Percentiles rank a stretch among this genome's conserved stretches.
phyloP scores from a whole-genome alignment of 2,888 invertebrate species.

The Temnothorax rugatulus region DNA sequence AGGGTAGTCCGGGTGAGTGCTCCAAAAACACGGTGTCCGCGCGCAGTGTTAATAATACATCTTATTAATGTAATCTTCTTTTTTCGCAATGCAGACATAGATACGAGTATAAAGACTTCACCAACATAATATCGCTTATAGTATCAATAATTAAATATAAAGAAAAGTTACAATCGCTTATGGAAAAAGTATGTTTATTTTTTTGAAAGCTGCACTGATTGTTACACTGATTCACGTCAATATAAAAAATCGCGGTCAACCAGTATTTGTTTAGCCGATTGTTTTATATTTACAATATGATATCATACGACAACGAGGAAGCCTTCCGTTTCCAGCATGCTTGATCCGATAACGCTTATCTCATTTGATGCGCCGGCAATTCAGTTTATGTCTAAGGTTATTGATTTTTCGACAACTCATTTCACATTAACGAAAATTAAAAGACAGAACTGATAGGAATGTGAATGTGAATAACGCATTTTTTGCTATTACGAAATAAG shows the following conservation, averaged over 20 bases:
- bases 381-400: neutral
- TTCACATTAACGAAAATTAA: neutral
- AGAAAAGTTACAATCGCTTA: neutral
- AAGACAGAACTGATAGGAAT: neutral
- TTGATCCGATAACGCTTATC: slow-evolving; percentile 36
- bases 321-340: neutral
- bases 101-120: neutral
- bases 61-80: neutral
- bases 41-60: neutral
- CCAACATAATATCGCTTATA: neutral
- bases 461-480: neutral
- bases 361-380: neutral
- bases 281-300: slow-evolving; percentile 24
- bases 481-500: neutral
- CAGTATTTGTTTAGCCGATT: slow-evolving; percentile 3
- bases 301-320: slow-evolving; percentile 1
- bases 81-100: neutral
- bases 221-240: neutral
- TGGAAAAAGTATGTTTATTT: neutral
- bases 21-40: too few relatives aligned
- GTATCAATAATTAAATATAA: neutral
- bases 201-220: neutral
- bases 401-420: neutral
- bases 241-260: slow-evolving; percentile 1
- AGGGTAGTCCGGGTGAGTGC: too few relatives aligned